Evolutionary conservation across 1,140 invertebrate species (phyloP).

Genomic region (Solen grandis): DNA sequence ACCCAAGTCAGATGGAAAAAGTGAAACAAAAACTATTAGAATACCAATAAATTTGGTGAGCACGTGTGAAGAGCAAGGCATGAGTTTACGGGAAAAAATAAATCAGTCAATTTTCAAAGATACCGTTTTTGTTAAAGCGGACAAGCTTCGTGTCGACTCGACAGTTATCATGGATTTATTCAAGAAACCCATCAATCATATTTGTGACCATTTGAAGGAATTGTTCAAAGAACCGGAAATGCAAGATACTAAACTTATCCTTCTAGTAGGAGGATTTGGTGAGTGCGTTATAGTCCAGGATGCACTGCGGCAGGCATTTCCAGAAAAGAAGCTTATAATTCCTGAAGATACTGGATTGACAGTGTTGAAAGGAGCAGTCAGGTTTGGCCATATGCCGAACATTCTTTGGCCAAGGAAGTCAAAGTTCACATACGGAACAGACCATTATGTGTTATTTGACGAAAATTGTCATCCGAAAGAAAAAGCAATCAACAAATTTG

Average conservation of each 20-base stretch:
- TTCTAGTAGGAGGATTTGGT: slow-evolving; percentile 17
- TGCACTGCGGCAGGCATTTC: too few species aligned
- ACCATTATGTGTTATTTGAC: not conserved
- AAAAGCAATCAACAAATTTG: not conserved
- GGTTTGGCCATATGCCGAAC: slow-evolving; percentile 10
- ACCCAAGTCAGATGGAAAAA: too few species aligned
- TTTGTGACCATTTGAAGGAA: not conserved
- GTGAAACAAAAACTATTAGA: too few species aligned
- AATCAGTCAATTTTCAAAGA: too few species aligned
- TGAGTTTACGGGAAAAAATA: too few species aligned
- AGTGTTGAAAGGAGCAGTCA: slow-evolving; percentile 21
- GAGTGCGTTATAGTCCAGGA: slow-evolving; percentile 6
- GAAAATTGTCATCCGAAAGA: not conserved
- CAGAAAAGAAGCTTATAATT: too few species aligned
- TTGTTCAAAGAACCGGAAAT: not conserved
- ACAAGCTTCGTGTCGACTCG: not conserved
- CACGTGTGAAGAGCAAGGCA: too few species aligned
- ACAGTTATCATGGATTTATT: not conserved
- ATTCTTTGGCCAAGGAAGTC: not conserved
- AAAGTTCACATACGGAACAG: not conserved
- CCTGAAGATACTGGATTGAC: slow-evolving; percentile 7
- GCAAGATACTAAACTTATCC: not conserved
- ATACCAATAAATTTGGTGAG: too few species aligned
- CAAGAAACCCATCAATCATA: not conserved
- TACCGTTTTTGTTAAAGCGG: too few species aligned